Conservation (phyloP, 2,888 invertebrate genomes). For the Dromius quadrimaculatus region DNA sequence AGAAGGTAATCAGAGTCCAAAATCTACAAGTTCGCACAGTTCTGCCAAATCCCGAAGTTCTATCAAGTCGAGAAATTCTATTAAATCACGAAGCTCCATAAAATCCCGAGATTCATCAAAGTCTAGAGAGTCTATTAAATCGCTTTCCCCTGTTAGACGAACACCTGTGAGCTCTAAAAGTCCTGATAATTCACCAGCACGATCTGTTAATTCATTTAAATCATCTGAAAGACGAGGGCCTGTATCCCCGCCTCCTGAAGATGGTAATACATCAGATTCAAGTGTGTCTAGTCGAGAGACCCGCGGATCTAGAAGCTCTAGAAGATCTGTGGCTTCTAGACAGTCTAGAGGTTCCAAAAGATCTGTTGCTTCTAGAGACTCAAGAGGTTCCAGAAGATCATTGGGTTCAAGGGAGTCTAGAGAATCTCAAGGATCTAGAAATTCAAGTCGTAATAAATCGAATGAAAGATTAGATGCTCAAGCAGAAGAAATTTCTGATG, state of each 20-base stretch:
- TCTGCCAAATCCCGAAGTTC: constrained; percentile 42
- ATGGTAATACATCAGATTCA: constrained; percentile 64
- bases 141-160: constrained; percentile 40
- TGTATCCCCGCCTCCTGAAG: constrained; percentile 59
- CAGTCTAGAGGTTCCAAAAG: not conserved
- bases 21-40: constrained; percentile 42
- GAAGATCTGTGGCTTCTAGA: constrained; percentile 57
- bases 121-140: constrained; percentile 32
- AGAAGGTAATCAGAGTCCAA: constrained; percentile 40
- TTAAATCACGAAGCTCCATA: constrained; percentile 24
- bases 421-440: constrained; percentile 62
- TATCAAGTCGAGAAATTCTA: constrained; percentile 21
- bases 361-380: constrained; percentile 6
- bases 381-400: constrained; percentile 39
- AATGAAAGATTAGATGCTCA: constrained; percentile 59
- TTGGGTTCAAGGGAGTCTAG: constrained; percentile 63
- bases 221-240: constrained; percentile 53
- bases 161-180: constrained; percentile 54
- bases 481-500: constrained; percentile 76
- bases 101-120: constrained; percentile 39
- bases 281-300: constrained; percentile 63
- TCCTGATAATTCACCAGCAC: constrained; percentile 39
- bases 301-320: constrained; percentile 63
- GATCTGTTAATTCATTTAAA: constrained; percentile 12
- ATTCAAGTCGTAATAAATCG: constrained; percentile 59